A percentile compares a stretch with the other conserved stretches of the same genome.
phyloP scores from a whole-genome alignment of 2,888 invertebrate genomes.

The Chrysopilus asiliformis region DNA sequence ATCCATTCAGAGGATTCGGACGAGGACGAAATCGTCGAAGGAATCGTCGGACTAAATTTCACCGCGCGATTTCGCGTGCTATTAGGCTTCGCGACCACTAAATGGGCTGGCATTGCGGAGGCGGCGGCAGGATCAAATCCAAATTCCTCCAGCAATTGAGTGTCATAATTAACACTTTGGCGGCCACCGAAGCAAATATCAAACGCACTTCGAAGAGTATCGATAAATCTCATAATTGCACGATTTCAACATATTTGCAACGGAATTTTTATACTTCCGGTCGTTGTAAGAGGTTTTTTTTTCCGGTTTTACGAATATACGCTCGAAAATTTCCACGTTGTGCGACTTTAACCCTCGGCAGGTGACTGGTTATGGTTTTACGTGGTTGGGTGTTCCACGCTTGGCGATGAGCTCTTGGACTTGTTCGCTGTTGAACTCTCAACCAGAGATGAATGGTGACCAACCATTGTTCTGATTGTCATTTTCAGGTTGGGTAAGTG shows the following conservation, averaged over 20 bases:
- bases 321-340: too few species aligned
- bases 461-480: too few species aligned
- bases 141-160: slow-evolving; percentile 10
- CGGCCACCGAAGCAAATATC: slow-evolving; percentile 9
- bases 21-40: slow-evolving; percentile 1
- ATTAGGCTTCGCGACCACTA: slow-evolving; percentile 22
- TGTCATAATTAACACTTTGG: slow-evolving; percentile 6
- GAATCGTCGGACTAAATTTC: slow-evolving; percentile 5
- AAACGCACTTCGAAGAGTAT: slow-evolving; percentile 7
- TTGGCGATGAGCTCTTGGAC: too few species aligned
- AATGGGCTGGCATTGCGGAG: slow-evolving; percentile 21
- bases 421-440: too few species aligned
- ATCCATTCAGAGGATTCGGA: slow-evolving; percentile 25
- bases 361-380: too few species aligned
- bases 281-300: too few species aligned
- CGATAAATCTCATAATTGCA: slow-evolving; percentile 9
- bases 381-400: too few species aligned
- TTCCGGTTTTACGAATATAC: too few species aligned
- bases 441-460: too few species aligned
- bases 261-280: too few species aligned
- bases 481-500: too few species aligned
- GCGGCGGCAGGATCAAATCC: slow-evolving; percentile 11
- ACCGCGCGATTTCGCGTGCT: slow-evolving; percentile 26
- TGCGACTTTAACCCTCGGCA: too few species aligned
- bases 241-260: slow-evolving; percentile 5